Base-by-base conservation (phyloP, 2,113 vertebrate genomes). In the Castor canadensis region DNA sequence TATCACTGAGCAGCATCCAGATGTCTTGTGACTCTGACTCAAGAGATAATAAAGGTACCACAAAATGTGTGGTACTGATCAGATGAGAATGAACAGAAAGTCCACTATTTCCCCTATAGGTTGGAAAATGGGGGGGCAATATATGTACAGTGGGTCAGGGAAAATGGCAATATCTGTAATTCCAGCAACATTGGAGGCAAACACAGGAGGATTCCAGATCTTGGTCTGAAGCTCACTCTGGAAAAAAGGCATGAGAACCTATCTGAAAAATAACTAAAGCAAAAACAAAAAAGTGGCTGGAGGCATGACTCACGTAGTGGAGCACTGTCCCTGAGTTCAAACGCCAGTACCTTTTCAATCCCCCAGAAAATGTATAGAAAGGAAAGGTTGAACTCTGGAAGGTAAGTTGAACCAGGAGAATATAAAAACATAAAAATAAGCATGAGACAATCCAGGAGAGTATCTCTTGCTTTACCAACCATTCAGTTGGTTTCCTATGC, bases 41-140 rank as follows among this genome's bases (percentile, higher is more conserved):
- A 56, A 82, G 38, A 16, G 30, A 66, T 81, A 52, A 72, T 71
- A 40, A 92, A 56, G 52, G 0, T 49, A 47, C 79, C 45, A 75
- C 35, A 67, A 40, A 75, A 6, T 67, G 62, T 43, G 30, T 20
- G 43, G 12, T 60, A 11, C 6, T 73, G 1, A 54, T 89, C 12
- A 12, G 10, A 43, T 82, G 93, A 69, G 30, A 86, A 71, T 9
- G 35, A 58, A 83, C 30, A 75, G 9, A 82, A 93, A 79, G 0
- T 0, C 32, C 40, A 5, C 0, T 5, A 5, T 17, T 32, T 49
- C 38, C 30, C 52, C 19, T 79, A 60, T 60, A 9, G 5, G 9
- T 56, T 77, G n/a, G 3, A 60, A 3, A 83, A 26, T 5, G 1
- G 22, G 13, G 64, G 9, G 13, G n/a, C n/a, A n/a, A n/a, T n/a